Conservation (phyloP, 2,888 invertebrate species). For the Siphlonurus alternatus region DNA sequence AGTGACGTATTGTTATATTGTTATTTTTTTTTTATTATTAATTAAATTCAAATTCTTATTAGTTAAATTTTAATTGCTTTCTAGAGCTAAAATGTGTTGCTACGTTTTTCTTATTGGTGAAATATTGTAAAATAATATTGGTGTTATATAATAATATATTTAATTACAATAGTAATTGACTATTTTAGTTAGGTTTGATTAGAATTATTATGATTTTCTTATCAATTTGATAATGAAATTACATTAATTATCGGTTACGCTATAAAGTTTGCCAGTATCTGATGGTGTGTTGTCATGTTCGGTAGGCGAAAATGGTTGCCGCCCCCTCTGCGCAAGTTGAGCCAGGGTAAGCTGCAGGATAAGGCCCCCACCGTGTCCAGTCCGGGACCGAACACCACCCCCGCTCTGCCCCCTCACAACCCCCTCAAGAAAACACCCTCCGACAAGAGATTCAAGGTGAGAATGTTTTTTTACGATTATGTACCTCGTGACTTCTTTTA, state of each 20-base stretch:
- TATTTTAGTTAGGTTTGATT: neutral
- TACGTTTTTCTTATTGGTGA: no score
- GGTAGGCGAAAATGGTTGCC: constrained; percentile 77
- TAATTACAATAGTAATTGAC: neutral
- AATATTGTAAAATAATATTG: no score
- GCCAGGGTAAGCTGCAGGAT: constrained; percentile 55
- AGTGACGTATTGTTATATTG: no score
- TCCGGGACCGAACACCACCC: constrained; percentile 33
- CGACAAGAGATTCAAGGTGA: constrained; percentile 70
- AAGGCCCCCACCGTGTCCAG: constrained; percentile 11
- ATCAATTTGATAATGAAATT: neutral
- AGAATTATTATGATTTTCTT: constrained; percentile 4
- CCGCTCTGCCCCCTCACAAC: constrained; percentile 22
- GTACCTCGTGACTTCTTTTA: no score
- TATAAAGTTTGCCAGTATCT: no score
- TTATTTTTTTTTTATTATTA: no score
- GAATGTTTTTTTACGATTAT: no score
- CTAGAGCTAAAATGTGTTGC: no score
- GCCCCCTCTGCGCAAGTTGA: constrained; percentile 69
- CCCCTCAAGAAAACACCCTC: constrained; percentile 58
- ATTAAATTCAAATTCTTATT: no score
- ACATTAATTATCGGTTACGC: neutral
- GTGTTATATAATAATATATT: no score
- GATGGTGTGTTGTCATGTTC: constrained; percentile 2
- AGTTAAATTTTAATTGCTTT: no score